A percentile compares a stretch with the other conserved stretches of the same genome.
Conservation (phyloP, 2,113 vertebrate species). For the Willisornis vidua region DNA sequence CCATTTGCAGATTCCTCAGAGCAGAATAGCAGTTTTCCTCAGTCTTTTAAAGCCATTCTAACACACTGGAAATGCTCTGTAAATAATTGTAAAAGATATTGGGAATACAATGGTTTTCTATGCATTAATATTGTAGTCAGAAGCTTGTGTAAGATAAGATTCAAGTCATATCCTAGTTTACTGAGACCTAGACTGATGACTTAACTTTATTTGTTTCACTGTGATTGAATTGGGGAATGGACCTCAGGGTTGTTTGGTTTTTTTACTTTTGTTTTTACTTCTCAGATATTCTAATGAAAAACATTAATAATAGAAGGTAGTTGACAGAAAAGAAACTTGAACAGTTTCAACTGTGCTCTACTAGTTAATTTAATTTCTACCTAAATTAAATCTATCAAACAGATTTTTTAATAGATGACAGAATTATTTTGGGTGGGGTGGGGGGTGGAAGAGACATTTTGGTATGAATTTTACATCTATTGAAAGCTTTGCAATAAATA, state of each 20-base stretch:
- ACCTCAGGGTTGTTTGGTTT: neutral
- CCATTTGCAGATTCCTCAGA: neutral
- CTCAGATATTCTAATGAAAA: neutral
- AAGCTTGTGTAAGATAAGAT: neutral
- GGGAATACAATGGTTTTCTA: neutral
- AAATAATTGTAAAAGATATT: neutral
- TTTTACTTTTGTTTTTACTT: neutral
- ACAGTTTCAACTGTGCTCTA: neutral
- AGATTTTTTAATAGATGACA: neutral
- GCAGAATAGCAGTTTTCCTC: neutral
- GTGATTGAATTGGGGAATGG: neutral
- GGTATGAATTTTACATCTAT: rapidly evolving
- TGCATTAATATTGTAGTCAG: neutral
- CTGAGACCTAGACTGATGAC: neutral
- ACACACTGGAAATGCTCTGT: neutral
- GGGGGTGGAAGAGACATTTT: neutral
- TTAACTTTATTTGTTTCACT: neutral
- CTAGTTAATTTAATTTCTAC: neutral
- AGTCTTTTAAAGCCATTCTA: neutral
- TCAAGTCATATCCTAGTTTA: neutral
- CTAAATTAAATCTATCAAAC: neutral
- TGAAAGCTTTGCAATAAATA: neutral
- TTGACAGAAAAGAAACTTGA: neutral
- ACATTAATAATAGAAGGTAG: neutral
- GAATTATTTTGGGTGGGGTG: neutral